Evolutionary conservation across 2,888 invertebrate species (phyloP), one percentile per base, ranked within the genome.

Genomic region (Phorcus lineatus): DNA sequence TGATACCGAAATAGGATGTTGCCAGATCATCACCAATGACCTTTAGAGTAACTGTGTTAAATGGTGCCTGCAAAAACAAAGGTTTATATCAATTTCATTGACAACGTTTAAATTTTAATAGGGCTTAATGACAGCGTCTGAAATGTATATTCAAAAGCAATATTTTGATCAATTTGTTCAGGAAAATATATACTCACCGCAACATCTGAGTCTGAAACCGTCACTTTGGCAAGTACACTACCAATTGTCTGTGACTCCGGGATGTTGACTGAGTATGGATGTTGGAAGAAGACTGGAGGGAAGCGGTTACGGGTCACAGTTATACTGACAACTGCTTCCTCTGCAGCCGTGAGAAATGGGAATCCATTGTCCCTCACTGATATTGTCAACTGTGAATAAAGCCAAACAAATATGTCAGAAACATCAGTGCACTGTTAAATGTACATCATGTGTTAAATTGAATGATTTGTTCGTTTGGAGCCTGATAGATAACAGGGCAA

Each of bases 341-440:
- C 67, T 0, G 47, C 53, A 40, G 84, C 66, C 0, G 66, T 13
- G 3, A 85, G 80, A 1, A 85, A 82, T 2, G 88, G 88, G 7
- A 84, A 80, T 7, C 91, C 91, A 36, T 85, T 81, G 81, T 92
- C 92, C 1, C 82, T 81, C 9, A 86, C 90, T 53, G 83, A 55
- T 0, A 91, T 84, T 9, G 85, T 81, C 70, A 88, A 77, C 82
- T 85, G 84, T 13, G 85, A 76, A 24, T 17, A 22, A 16, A n/a
- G 6, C 28, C n/a, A 75, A 13, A 16, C 19, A 22, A 19, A 6
- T 22, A 55, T 2, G 11, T n/a, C n/a, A n/a, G n/a, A n/a, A n/a
- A n/a, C n/a, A n/a, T n/a, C n/a, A n/a, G n/a, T n/a, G n/a, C n/a
- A n/a, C n/a, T n/a, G n/a, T n/a, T n/a, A n/a, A n/a, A n/a, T n/a